Conservation (phyloP, 1,140 invertebrate species). For the Diorhabda carinulata region DNA sequence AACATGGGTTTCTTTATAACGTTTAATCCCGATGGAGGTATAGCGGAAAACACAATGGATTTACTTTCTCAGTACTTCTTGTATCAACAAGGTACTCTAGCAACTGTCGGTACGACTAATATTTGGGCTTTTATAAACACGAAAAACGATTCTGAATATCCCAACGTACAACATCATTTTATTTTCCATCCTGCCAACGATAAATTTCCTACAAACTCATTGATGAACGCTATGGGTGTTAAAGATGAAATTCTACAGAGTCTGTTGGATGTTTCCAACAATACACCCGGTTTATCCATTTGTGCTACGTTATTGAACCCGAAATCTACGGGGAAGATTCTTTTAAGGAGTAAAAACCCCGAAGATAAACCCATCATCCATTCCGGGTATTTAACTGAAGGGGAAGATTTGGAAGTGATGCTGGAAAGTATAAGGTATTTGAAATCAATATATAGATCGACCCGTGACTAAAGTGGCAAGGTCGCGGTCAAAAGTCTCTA, state of each 20-base stretch:
- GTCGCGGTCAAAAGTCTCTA: no score
- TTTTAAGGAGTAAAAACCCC: slow-evolving; percentile 57
- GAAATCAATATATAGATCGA: no score
- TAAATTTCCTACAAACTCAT: slow-evolving; percentile 13
- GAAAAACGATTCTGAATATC: slow-evolving; percentile 28
- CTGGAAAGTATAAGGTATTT: slow-evolving; percentile 48
- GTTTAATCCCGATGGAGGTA: slow-evolving; percentile 16
- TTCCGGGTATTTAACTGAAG: slow-evolving; percentile 63
- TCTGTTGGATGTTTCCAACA: slow-evolving; percentile 19
- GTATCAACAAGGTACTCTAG: slow-evolving; percentile 28
- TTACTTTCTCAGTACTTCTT: slow-evolving; percentile 31
- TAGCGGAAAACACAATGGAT: slow-evolving; percentile 8
- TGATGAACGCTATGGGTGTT: slow-evolving; percentile 14
- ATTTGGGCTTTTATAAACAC: slow-evolving; percentile 30
- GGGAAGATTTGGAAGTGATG: slow-evolving; percentile 47
- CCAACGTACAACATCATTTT: slow-evolving; percentile 37
- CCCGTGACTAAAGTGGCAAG: no score
- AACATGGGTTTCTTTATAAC: slow-evolving; percentile 17
- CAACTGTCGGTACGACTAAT: slow-evolving; percentile 26
- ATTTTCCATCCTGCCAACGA: slow-evolving; percentile 47
- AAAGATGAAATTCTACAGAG: slow-evolving; percentile 14
- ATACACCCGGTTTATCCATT: slow-evolving; percentile 14
- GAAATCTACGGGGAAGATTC: slow-evolving; percentile 57
- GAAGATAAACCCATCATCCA: slow-evolving; percentile 64
- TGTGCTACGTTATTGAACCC: slow-evolving; percentile 69